A percentile compares a stretch with the other conserved stretches of the same genome.
Conservation (phyloP, 2,888 invertebrate species). For the Chrysina gloriosa region DNA sequence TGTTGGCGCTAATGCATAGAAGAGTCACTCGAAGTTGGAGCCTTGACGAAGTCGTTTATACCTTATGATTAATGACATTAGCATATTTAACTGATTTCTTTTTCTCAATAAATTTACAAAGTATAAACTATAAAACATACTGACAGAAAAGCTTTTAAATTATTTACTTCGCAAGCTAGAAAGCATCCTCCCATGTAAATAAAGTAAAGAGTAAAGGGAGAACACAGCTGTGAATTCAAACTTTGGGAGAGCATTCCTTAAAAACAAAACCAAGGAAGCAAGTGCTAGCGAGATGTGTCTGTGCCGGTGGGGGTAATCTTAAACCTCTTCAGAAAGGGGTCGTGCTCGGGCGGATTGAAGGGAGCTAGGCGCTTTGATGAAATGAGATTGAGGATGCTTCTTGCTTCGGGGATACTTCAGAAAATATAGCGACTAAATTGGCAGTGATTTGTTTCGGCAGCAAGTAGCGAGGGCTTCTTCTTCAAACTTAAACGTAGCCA, state of each 20-base stretch:
- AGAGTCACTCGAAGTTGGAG: neutral
- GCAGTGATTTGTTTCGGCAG: slow-evolving; percentile 47
- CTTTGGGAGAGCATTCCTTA: slow-evolving; percentile 47
- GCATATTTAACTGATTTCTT: neutral
- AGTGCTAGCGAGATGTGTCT: slow-evolving; percentile 41
- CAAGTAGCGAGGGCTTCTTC: slow-evolving; percentile 17
- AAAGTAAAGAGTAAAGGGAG: slow-evolving; percentile 42
- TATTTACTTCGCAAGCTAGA: slow-evolving; percentile 44
- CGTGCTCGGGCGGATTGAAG: slow-evolving; percentile 6
- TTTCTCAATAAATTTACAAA: neutral
- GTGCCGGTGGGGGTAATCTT: slow-evolving; percentile 49
- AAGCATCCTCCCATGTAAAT: slow-evolving; percentile 38
- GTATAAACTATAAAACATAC: neutral
- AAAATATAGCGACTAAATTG: slow-evolving; percentile 48
- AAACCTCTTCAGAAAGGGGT: slow-evolving; percentile 49
- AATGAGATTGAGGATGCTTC: slow-evolving; percentile 49
- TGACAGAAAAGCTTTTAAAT: slow-evolving; percentile 11
- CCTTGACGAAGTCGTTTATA: slow-evolving; percentile 1
- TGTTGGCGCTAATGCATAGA: slow-evolving; percentile 60
- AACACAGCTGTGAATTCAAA: slow-evolving; percentile 52
- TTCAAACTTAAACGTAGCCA: slow-evolving; percentile 15
- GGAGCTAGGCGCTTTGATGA: slow-evolving; percentile 51
- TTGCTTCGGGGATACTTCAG: slow-evolving; percentile 48
- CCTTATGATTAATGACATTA: neutral
- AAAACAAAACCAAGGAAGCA: slow-evolving; percentile 59